Evolutionary conservation across 1,140 invertebrate species (phyloP).

Genomic region (Drosophila pectinifera): DNA sequence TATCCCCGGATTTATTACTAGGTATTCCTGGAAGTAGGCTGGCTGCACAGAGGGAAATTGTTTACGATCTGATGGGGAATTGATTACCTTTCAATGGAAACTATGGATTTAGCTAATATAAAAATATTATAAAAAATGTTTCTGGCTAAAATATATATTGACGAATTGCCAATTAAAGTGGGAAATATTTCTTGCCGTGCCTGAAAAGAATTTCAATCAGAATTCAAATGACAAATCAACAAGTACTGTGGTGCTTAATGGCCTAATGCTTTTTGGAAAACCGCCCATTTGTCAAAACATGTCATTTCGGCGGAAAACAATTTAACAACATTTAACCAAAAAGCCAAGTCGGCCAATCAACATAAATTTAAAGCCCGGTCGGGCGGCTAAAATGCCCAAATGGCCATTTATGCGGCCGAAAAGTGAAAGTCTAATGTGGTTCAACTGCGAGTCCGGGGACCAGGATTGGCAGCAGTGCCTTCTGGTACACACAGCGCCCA

Average conservation of each 20-base stretch:
- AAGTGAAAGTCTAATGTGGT: conserved; percentile 80
- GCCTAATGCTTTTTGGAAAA: conserved; percentile 22
- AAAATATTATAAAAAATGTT: no score
- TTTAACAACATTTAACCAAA: conserved; percentile 71
- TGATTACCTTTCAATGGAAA: not conserved
- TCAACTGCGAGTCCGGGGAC: conserved; percentile 33
- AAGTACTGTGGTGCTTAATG: conserved; percentile 18
- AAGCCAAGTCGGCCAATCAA: conserved; percentile 73
- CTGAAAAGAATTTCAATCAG: conserved; percentile 3
- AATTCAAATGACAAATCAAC: conserved; percentile 32
- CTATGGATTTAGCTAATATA: not conserved
- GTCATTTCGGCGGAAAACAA: conserved; percentile 73
- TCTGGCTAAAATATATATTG: no score
- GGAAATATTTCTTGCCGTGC: not conserved
- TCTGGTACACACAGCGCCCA: conserved; percentile 37
- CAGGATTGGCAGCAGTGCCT: conserved; percentile 42
- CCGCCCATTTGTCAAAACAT: conserved; percentile 75
- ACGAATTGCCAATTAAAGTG: not conserved
- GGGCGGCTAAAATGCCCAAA: conserved; percentile 70
- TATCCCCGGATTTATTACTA: conserved; percentile 37
- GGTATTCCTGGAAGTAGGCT: not conserved
- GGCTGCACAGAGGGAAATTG: conserved; percentile 5
- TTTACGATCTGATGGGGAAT: no score
- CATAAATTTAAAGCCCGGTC: conserved; percentile 78
- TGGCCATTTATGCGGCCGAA: conserved; percentile 70